phyloP scores from a whole-genome alignment of 2,888 invertebrate genomes.

The Plagiodera versicolora region DNA sequence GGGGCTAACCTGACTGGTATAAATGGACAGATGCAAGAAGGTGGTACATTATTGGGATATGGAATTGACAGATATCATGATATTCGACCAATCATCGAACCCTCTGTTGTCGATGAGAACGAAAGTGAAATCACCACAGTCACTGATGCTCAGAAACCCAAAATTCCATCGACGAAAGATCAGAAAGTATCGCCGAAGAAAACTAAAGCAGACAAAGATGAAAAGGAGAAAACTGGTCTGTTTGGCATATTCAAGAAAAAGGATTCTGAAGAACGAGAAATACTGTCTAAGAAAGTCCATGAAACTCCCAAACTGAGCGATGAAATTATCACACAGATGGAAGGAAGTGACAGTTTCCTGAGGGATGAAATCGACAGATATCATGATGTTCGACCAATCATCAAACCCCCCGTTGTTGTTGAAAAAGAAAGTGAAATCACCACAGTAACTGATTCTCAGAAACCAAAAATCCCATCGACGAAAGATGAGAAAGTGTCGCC shows the following conservation, averaged over 20 bases:
- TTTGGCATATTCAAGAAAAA: constrained; percentile 34
- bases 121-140: no score
- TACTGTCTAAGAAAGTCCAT: constrained; percentile 10
- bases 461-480: neutral
- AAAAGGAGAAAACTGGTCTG: constrained; percentile 22
- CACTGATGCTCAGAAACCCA: no score
- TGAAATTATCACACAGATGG: neutral
- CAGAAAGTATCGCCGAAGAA: constrained; percentile 1
- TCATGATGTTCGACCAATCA: constrained; percentile 33
- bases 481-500: neutral
- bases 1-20: no score
- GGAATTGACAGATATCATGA: constrained; percentile 33
- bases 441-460: no score
- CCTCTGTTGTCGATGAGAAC: neutral
- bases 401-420: neutral
- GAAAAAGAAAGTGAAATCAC: neutral
- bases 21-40: constrained; percentile 3
- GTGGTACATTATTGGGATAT: constrained; percentile 30
- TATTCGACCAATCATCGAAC: constrained; percentile 22
- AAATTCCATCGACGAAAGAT: no score
- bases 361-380: constrained; percentile 24
- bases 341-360: constrained; percentile 30
- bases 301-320: constrained; percentile 15
- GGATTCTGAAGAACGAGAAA: constrained; percentile 27
- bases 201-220: constrained; percentile 12